Conservation (phyloP, 2,888 invertebrate species). For the Dolichomitus sp. region DNA sequence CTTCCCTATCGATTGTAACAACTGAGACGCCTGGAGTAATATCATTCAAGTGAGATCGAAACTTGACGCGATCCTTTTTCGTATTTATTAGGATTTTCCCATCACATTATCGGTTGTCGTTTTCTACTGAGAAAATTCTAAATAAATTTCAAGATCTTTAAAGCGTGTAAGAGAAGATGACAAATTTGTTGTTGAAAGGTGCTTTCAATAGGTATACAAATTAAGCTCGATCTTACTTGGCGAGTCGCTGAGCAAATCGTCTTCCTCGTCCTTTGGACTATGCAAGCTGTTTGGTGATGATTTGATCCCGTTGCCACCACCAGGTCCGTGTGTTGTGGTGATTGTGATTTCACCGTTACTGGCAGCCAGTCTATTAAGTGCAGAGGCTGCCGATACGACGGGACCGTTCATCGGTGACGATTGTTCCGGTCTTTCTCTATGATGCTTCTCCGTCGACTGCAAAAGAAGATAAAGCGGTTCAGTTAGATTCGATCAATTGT, state of each 20-base stretch:
- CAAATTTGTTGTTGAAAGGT: background rate
- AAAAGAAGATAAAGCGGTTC: slow-evolving; percentile 30
- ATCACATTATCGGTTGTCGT: no score
- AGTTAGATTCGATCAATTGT: slow-evolving; percentile 28
- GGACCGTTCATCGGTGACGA: slow-evolving; percentile 85
- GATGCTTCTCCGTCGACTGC: slow-evolving; percentile 85
- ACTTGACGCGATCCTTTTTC: background rate
- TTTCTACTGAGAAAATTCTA: no score
- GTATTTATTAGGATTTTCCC: background rate
- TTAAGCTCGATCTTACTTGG: slow-evolving; percentile 91
- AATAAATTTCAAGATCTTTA: background rate
- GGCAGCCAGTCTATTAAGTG: slow-evolving; percentile 91
- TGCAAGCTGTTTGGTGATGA: slow-evolving; percentile 85
- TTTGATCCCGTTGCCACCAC: slow-evolving; percentile 83
- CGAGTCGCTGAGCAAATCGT: slow-evolving; percentile 93
- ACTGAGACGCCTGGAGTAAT: background rate
- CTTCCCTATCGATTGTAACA: slow-evolving; percentile 16
- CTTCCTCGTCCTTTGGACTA: slow-evolving; percentile 84
- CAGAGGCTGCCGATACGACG: slow-evolving; percentile 87
- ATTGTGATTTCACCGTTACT: slow-evolving; percentile 95
- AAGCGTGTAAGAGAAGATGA: background rate
- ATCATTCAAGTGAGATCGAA: background rate
- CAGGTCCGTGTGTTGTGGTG: slow-evolving; percentile 91
- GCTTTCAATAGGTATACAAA: background rate
- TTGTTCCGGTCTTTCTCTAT: slow-evolving; percentile 87